Evolutionary conservation across 2,797 vertebrate genomes (phyloP).

Genomic region (Selene dorsalis): DNA sequence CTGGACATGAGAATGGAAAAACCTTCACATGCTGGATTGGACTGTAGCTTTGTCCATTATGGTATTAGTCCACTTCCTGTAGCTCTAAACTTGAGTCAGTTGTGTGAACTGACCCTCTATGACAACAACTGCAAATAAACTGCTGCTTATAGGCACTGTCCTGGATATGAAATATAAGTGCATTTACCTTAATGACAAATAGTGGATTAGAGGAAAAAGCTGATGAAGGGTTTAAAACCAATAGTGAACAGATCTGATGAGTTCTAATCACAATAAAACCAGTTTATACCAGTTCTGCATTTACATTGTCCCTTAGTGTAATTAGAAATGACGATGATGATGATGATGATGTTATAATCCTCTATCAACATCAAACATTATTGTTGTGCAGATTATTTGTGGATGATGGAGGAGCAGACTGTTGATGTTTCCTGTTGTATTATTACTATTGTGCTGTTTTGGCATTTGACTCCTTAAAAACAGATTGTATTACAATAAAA

Average conservation of each 20-base stretch:
- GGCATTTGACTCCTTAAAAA: background rate
- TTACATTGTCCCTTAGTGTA: background rate
- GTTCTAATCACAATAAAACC: background rate
- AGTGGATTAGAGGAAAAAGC: background rate
- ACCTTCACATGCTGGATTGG: background rate
- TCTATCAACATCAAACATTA: background rate
- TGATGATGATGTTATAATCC: conserved; percentile 8
- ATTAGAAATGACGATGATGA: conserved; percentile 4
- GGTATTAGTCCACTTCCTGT: background rate
- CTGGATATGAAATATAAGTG: background rate
- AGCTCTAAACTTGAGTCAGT: no score
- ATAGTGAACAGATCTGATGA: conserved; percentile 7
- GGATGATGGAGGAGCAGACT: background rate
- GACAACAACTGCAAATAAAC: background rate
- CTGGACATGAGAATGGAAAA: background rate
- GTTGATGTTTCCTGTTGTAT: background rate
- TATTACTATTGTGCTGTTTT: background rate
- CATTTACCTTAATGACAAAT: conserved; percentile 3
- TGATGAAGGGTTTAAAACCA: background rate
- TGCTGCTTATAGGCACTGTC: background rate
- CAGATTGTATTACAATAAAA: background rate
- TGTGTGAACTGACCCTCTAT: background rate
- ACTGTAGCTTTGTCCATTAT: background rate
- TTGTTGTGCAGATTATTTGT: background rate
- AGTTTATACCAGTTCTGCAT: background rate